phyloP scores from a whole-genome alignment of 2,113 vertebrate species.

The Neoarius graeffei region DNA sequence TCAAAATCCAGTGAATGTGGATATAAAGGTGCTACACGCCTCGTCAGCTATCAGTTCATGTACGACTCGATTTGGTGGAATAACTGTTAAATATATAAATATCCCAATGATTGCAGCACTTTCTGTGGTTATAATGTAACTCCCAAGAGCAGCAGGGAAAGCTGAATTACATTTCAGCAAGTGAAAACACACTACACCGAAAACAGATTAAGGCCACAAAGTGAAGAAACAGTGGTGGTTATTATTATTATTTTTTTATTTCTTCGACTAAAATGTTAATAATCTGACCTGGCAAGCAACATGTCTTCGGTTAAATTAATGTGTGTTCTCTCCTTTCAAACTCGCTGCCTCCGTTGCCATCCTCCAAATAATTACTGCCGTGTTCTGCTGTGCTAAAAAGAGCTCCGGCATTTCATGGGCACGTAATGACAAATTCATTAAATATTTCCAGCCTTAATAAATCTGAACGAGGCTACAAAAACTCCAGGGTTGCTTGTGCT shows the following conservation, averaged over 20 bases:
- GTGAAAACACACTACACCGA: not conserved
- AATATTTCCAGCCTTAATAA: not conserved
- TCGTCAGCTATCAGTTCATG: too few species aligned
- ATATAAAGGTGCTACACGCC: too few species aligned
- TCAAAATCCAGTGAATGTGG: too few species aligned
- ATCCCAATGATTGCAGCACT: not conserved
- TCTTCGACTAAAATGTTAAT: not conserved
- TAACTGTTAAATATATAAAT: too few species aligned
- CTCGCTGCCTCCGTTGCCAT: not conserved
- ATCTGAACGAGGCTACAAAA: not conserved
- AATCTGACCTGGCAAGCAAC: constrained; percentile 1
- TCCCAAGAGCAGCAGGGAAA: not conserved
- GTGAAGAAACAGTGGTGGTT: not conserved
- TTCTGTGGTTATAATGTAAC: not conserved
- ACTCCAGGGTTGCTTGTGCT: not conserved
- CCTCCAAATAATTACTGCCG: not conserved
- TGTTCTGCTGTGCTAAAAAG: not conserved
- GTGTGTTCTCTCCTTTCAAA: not conserved
- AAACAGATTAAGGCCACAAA: not conserved
- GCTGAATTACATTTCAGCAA: not conserved
- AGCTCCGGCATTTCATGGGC: not conserved
- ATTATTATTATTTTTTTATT: not conserved
- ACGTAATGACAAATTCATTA: not conserved
- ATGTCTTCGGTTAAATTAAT: not conserved
- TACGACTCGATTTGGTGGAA: too few species aligned